phyloP scores from a whole-genome alignment of 92 coral and sea anemone species.

The Galaxea fascicularis region DNA sequence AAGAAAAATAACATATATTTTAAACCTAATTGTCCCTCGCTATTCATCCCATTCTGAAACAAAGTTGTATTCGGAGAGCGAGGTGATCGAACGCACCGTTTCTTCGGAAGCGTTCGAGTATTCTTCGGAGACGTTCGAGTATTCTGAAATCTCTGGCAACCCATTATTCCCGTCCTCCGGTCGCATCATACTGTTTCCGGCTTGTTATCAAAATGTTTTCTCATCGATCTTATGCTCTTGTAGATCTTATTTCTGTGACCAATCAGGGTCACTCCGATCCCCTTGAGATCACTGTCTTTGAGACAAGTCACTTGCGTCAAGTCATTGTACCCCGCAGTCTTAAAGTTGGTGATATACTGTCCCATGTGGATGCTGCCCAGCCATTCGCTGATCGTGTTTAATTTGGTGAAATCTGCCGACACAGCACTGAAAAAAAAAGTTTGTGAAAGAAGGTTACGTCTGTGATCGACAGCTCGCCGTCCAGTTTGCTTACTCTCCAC shows the following conservation, averaged over 20 bases:
- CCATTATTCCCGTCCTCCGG: not conserved
- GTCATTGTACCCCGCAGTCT: conserved; percentile 81
- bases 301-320: conserved; percentile 77
- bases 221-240: conserved; percentile 89
- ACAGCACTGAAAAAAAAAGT: conserved; percentile 34
- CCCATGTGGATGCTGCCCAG: conserved; percentile 87
- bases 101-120: no score
- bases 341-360: conserved; percentile 79
- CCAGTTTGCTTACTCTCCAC: not conserved
- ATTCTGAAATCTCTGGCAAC: not conserved
- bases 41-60: no score
- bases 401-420: conserved; percentile 70
- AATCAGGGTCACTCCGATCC: conserved; percentile 82
- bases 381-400: conserved; percentile 84
- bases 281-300: conserved; percentile 77
- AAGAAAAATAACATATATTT: no score
- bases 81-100: no score
- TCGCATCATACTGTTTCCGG: conserved; percentile 36
- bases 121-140: no score
- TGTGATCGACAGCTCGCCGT: no score
- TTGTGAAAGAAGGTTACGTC: not conserved
- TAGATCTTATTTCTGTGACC: conserved; percentile 96
- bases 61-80: no score
- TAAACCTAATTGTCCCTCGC: no score
- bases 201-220: conserved; percentile 71